A percentile compares a stretch with the other conserved stretches of the same genome.
phyloP scores from a whole-genome alignment of 2,113 vertebrate species.

The Tauraco erythrolophus region DNA sequence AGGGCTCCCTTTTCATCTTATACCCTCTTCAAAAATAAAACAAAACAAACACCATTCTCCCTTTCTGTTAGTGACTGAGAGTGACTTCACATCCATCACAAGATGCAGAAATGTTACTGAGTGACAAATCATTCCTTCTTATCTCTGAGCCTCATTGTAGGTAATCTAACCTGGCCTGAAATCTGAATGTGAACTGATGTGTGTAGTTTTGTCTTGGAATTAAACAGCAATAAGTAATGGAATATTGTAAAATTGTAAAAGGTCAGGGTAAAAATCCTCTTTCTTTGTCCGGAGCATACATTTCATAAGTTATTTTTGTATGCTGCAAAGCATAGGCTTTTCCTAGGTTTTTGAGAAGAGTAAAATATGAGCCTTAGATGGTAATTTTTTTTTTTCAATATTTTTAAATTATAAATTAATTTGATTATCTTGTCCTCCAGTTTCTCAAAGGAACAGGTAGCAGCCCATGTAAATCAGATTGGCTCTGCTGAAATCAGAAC shows the following conservation, averaged over 20 bases:
- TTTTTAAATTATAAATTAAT: not conserved
- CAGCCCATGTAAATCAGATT: not conserved
- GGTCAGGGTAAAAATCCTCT: not conserved
- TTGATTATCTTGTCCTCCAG: not conserved
- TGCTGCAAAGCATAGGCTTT: not conserved
- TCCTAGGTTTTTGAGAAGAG: not conserved
- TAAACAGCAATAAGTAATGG: not conserved
- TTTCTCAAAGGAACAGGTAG: not conserved
- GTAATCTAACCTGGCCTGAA: not conserved
- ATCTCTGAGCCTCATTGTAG: not conserved
- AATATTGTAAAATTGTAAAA: not conserved
- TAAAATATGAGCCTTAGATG: not conserved
- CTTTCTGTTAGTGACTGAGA: not conserved
- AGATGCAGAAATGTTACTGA: not conserved
- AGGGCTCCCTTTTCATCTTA: not conserved
- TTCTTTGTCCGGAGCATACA: not conserved
- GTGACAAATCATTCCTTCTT: not conserved
- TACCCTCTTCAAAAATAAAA: not conserved
- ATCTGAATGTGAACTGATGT: not conserved
- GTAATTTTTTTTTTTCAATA: not conserved
- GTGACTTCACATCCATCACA: not conserved
- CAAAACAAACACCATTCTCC: not conserved
- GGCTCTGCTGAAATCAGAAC: not conserved
- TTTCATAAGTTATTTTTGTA: not conserved
- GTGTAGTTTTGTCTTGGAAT: not conserved